These are phyloP conservation scores for Phataginus tricuspis DNA, from an alignment of 2,797 vertebrate genomes.

Conservation along the genomic window DNA sequence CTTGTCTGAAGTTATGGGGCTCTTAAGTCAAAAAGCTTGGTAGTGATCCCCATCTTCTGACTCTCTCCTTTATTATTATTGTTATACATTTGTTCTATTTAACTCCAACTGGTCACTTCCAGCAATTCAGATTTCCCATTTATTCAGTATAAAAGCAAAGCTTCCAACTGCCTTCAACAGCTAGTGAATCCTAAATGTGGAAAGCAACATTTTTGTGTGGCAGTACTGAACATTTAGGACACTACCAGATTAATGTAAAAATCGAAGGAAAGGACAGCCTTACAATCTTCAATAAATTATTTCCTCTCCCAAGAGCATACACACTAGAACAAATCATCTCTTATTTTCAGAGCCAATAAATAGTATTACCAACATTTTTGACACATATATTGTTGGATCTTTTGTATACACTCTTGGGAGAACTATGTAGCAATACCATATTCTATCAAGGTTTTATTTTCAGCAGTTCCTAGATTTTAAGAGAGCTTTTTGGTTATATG, in stretches of 20 bases:
- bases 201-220: not conserved
- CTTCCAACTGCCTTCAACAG: not conserved
- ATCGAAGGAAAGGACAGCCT: not conserved
- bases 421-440: not conserved
- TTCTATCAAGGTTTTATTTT: conserved; percentile 5
- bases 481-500: not conserved
- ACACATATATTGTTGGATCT: not conserved
- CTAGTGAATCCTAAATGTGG: not conserved
- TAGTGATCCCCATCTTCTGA: not conserved
- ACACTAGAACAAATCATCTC: not conserved
- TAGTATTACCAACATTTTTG: conserved; percentile 30
- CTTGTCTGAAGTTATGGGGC: not conserved
- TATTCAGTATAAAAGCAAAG: conserved; percentile 6
- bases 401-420: not conserved
- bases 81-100: conserved; percentile 11
- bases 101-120: not conserved
- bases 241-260: not conserved
- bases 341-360: conserved; percentile 37
- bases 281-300: conserved; percentile 15
- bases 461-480: not conserved
- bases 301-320: conserved; percentile 13
- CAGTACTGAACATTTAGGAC: not conserved
- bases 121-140: not conserved
- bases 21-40: not conserved
- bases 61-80: not conserved